Evolutionary conservation across 2,113 vertebrate species (phyloP), one percentile per base, ranked within the genome.

Genomic region (Rhabdornis inornatus): DNA sequence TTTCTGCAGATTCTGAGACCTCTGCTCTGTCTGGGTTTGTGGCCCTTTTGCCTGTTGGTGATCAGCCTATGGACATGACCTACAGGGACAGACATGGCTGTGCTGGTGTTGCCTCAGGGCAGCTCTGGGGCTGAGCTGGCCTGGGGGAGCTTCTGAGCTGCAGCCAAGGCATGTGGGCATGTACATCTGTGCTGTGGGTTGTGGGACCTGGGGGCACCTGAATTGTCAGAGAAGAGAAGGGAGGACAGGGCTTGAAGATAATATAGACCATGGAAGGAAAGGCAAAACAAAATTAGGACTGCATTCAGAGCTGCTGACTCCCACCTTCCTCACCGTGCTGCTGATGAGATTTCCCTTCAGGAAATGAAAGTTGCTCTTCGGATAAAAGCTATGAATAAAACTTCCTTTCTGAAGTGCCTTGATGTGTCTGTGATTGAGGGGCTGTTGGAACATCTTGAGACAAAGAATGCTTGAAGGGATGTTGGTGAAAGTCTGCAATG

Each of bases 341-440:
- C 60, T 77, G 91, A 35, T 90, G 82, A 7, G 47, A 55, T 66
- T 86, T 93, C 50, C 47, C 47, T 74, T 56, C 89, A 86, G 89
- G 86, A 93, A 84, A 81, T 81, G 47, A 23, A 81, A 81, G 68
- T 49, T 90, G 23, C 42, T 86, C 28, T 93, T 72, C 7, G 39
- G 50, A 50, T 83, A 77, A 93, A 79, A 49, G 39, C 47, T 35
- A 7, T 59, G 92, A 90, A 69, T 90, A 77, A 94, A 93, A 77
- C 71, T 89, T 83, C 13, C 25, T 84, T 89, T 80, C 47, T 74
- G 47, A 44, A 63, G 33, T 42, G 49, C 33, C 17, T 47, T 37
- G 35, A 14, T 79, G 35, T 47, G 66, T 69, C 53, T 0, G 0
- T 84, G 66, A 27, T 75, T 65, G 88, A 45, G 64, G 31, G 59